A percentile compares a stretch with the other conserved stretches of the same genome.
These are phyloP conservation scores for Sebastes oblongus DNA, from an alignment of 2,797 vertebrate species.

Conservation along the genomic window DNA sequence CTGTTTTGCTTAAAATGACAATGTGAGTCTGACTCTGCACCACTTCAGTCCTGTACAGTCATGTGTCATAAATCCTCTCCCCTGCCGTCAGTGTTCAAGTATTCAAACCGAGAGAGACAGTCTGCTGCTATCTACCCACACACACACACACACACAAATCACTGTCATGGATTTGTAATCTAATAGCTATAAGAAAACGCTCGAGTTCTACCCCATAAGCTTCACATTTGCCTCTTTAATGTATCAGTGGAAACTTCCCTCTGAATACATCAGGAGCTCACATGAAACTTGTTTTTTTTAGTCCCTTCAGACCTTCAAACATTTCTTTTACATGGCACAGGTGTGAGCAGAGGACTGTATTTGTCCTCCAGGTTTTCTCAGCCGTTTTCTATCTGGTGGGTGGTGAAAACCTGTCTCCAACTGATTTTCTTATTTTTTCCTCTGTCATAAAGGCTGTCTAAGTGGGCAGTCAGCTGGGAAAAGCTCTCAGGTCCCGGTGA, in stretches of 20 bases:
- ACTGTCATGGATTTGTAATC: constrained; percentile 20
- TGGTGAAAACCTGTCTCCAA: constrained; percentile 35
- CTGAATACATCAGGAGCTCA: not conserved
- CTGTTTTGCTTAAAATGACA: not conserved
- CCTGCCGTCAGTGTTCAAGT: constrained; percentile 31
- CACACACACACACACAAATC: constrained; percentile 14
- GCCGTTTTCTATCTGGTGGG: constrained; percentile 41
- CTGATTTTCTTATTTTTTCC: constrained; percentile 30
- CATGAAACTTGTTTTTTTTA: not conserved
- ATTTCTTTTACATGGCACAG: not conserved
- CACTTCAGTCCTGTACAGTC: constrained; percentile 6
- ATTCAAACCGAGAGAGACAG: constrained; percentile 14
- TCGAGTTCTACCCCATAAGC: not conserved
- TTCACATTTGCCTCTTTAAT: constrained; percentile 10
- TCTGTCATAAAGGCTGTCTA: constrained; percentile 39
- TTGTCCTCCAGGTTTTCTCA: constrained; percentile 7
- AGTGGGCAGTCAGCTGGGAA: constrained; percentile 65
- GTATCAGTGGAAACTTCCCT: not conserved
- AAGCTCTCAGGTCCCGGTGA: constrained; percentile 67
- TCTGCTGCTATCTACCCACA: constrained; percentile 30
- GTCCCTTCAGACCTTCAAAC: not conserved
- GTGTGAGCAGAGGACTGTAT: not conserved
- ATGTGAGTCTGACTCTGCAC: constrained; percentile 1
- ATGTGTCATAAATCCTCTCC: constrained; percentile 29
- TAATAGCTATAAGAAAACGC: constrained; percentile 23